Percentiles rank a stretch among this genome's conserved stretches.
Conservation (phyloP, 23 tunicate species). For the Halocynthia roretzi region DNA sequence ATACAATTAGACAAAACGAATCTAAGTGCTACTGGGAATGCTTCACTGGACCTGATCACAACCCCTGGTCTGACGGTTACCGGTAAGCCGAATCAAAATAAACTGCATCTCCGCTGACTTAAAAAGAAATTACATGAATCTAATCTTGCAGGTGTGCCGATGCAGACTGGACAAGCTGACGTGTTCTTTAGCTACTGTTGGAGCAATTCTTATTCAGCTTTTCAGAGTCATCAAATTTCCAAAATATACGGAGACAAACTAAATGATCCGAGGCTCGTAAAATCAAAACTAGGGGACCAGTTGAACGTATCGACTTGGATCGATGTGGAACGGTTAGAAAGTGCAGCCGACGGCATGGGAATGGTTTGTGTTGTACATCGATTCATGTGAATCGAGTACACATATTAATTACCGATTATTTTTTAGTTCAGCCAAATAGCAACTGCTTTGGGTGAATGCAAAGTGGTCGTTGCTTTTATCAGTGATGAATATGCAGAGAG, state of each 20-base stretch:
- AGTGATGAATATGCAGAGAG: slow-evolving; percentile 76
- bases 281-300: slow-evolving; percentile 26
- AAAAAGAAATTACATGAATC: neutral
- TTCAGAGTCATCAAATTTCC: slow-evolving; percentile 37
- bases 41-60: slow-evolving; percentile 24
- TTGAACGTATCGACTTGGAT: slow-evolving; percentile 42
- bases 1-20: slow-evolving; percentile 39
- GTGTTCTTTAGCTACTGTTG: slow-evolving; percentile 96
- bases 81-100: slow-evolving; percentile 15
- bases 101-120: neutral
- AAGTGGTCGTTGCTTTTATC: slow-evolving; percentile 72
- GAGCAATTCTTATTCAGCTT: slow-evolving; percentile 64
- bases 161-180: slow-evolving; percentile 39
- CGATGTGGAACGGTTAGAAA: slow-evolving; percentile 76
- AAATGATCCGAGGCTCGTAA: slow-evolving; percentile 69
- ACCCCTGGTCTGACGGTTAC: slow-evolving; percentile 38
- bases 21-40: slow-evolving; percentile 61
- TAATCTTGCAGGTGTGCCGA: slow-evolving; percentile 30
- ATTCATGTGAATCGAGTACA: too few relatives aligned
- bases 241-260: slow-evolving; percentile 31
- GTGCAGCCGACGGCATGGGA: slow-evolving; percentile 83
- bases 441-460: slow-evolving; percentile 52
- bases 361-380: slow-evolving; percentile 27
- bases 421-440: slow-evolving; percentile 84
- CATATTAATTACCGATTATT: neutral